Evolutionary conservation across 1,140 invertebrate genomes (phyloP), one percentile per base, ranked within the genome.

Genomic region (Bombus sylvicola): DNA sequence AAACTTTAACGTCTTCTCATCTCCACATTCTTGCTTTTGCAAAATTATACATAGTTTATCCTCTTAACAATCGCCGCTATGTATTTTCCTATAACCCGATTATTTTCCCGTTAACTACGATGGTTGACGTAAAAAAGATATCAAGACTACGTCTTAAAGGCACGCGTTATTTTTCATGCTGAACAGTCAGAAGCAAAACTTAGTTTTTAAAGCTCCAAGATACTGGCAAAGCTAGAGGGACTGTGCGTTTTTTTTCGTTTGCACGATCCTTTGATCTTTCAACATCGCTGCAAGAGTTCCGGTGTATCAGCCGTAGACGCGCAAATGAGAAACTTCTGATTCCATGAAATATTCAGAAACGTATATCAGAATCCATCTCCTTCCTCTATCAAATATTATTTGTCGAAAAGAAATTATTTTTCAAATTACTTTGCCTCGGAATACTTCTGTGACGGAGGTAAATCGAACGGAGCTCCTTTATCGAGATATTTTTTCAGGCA

Each of bases 181-280:
- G 25, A 83, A 31, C 62, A 59, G 41, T 53, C 69, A 39, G 57
- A 13, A 72, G 83, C 31, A n/a, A 64, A 73, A 72, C 57, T 85
- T 80, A 73, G 41, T 85, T 85, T 72, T 85, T 53, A 85, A 80
- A 80, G 37, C 43, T 28, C 1, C 31, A n/a, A 37, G 68, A n/a
- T 39, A 57, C 47, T 10, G 25, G 10, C 18, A 62, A 12, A 76
- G 5, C 37, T 15, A 10, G 25, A 18, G 15, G 9, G 72, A 25
- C 53, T 6, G 3, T 9, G 41, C 39, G 1, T 25, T 3, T 34
- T 37, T 62, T 41, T 9, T 22, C 34, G 28, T 15, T 41, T 39
- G 28, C 34, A 22, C 22, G 12, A n/a, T 37, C 47, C 74, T 88
- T 89, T 85, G 87, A 88, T 88, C 77, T 89, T 77, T 64, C 59